phyloP scores from a whole-genome alignment of 2,113 vertebrate species.

The Rafetus swinhoei region DNA sequence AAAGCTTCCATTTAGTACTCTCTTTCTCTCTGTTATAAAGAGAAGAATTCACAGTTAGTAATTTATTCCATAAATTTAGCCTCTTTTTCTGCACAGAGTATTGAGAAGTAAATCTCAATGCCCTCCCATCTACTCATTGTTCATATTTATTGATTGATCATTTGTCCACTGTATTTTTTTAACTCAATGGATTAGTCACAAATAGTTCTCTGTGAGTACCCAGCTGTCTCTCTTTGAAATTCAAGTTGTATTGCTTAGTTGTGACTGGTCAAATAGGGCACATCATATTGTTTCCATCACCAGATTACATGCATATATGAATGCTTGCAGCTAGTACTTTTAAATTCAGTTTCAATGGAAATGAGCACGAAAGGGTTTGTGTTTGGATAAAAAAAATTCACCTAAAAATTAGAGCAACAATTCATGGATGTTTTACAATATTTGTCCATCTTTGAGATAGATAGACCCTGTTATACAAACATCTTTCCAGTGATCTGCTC shows the following conservation, averaged over 20 bases:
- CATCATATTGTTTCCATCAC: not conserved
- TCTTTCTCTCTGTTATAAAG: not conserved
- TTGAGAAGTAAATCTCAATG: not conserved
- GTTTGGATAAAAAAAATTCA: not conserved
- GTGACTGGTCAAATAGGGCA: not conserved
- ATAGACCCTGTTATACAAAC: not conserved
- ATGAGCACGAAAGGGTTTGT: not conserved
- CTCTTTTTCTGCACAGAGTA: not conserved
- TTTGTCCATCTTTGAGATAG: not conserved
- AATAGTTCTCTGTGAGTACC: not conserved
- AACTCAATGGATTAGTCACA: not conserved
- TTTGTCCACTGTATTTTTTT: not conserved
- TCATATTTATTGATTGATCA: not conserved
- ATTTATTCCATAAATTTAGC: conserved; percentile 12
- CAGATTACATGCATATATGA: not conserved
- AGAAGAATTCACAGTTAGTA: not conserved
- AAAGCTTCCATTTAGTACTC: conserved; percentile 5
- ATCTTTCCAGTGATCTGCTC: not conserved
- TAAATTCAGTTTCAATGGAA: not conserved
- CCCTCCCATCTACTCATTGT: not conserved
- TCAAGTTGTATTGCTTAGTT: not conserved
- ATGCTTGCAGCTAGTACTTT: not conserved
- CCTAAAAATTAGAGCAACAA: not conserved
- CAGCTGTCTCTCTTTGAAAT: not conserved
- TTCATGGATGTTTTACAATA: not conserved